phyloP scores from a whole-genome alignment of 2,113 vertebrate species.

The Leptobrachium leishanense region DNA sequence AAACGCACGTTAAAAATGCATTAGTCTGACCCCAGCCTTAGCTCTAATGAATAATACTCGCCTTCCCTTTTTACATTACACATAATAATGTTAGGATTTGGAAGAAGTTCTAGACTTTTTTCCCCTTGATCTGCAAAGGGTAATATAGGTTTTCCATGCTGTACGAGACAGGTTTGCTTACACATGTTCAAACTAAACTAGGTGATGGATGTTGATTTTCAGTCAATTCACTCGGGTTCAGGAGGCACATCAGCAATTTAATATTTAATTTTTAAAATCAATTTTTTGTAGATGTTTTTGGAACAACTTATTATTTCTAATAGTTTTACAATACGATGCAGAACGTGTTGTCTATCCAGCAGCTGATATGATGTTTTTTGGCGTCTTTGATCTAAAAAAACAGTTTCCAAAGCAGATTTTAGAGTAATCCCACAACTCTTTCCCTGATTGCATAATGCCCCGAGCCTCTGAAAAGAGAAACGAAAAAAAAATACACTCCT shows the following conservation, averaged over 20 bases:
- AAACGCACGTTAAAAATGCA: no score
- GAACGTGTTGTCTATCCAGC: constrained; percentile 22
- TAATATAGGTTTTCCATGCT: background rate
- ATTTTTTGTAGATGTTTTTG: constrained; percentile 32
- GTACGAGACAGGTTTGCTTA: background rate
- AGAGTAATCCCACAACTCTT: constrained; percentile 12
- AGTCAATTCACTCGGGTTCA: constrained; percentile 8
- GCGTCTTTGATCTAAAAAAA: constrained; percentile 25
- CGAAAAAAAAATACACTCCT: no score
- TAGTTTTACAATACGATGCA: background rate
- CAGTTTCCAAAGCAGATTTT: constrained; percentile 21
- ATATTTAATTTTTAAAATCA: constrained; percentile 40
- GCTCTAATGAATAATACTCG: no score
- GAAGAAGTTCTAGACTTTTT: no score
- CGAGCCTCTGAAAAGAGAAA: no score
- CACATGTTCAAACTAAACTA: background rate
- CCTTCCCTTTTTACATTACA: no score
- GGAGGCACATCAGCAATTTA: constrained; percentile 34
- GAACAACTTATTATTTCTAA: constrained; percentile 29
- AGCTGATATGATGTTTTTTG: constrained; percentile 27
- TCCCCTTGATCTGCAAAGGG: background rate
- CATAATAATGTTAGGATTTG: no score
- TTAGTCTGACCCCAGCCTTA: no score
- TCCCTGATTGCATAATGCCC: no score
- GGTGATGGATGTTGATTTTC: constrained; percentile 16